Evolutionary conservation across 2,113 vertebrate species (phyloP).

Genomic region (Uria aalge): DNA sequence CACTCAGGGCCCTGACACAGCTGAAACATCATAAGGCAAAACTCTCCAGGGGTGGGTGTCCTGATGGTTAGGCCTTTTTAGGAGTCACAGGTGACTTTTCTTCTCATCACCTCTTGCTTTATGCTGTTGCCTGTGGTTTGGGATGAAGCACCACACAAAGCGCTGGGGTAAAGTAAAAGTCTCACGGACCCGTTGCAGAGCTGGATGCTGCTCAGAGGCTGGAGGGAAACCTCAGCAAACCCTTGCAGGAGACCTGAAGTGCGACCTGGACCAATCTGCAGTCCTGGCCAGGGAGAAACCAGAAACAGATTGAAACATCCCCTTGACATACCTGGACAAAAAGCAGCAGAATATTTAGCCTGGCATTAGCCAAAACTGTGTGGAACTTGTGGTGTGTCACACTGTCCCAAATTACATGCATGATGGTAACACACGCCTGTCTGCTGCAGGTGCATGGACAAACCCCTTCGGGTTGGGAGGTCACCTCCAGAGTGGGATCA

Average conservation of each 20-base stretch:
- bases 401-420: fast-evolving
- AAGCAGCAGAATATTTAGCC: background rate
- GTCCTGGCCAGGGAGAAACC: background rate
- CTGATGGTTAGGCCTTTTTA: background rate
- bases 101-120: background rate
- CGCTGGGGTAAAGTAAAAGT: background rate
- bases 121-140: background rate
- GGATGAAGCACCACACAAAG: background rate
- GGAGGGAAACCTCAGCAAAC: background rate
- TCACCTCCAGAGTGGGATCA: background rate
- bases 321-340: background rate
- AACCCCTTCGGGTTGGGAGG: background rate
- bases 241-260: background rate
- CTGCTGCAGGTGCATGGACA: fast-evolving
- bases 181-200: background rate
- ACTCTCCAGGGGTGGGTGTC: too few species aligned
- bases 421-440: fast-evolving
- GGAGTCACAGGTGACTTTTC: background rate
- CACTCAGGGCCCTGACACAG: background rate
- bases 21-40: background rate
- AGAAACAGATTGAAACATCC: fast-evolving
- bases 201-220: background rate
- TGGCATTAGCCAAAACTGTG: background rate
- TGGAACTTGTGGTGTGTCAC: background rate
- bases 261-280: background rate